These are phyloP conservation scores for Xenops minutus DNA, from an alignment of 2,797 vertebrate genomes.

Conservation along the genomic window DNA sequence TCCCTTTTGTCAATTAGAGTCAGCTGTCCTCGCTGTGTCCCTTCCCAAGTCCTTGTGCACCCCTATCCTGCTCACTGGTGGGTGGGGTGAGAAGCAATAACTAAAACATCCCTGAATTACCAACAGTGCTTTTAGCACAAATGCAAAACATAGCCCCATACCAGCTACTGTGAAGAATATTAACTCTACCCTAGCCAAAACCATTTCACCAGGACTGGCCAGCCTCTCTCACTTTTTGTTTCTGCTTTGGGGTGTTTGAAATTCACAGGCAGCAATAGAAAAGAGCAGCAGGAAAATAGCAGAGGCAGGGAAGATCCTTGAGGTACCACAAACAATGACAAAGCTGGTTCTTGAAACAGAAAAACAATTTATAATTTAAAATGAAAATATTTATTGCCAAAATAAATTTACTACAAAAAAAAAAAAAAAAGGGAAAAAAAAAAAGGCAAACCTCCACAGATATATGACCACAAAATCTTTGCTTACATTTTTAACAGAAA, in stretches of 20 bases:
- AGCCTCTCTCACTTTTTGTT: background rate
- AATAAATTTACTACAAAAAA: background rate
- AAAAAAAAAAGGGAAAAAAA: background rate
- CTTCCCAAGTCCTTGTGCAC: background rate
- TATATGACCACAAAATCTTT: background rate
- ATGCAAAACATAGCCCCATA: background rate
- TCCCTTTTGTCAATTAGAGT: background rate
- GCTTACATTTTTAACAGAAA: background rate
- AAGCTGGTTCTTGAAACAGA: background rate
- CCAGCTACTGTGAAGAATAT: background rate
- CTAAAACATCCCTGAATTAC: background rate
- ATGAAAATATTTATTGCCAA: background rate
- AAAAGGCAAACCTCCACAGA: rapidly evolving
- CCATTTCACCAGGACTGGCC: background rate
- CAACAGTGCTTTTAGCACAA: background rate
- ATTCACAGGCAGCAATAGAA: background rate
- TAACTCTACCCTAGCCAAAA: background rate
- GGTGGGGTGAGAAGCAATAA: background rate
- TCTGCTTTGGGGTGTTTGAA: background rate
- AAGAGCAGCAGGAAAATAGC: background rate
- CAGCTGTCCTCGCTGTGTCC: background rate
- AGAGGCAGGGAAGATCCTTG: background rate
- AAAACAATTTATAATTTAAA: background rate
- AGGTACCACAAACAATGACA: background rate
- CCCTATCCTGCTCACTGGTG: background rate